A percentile compares a stretch with the other conserved stretches of the same genome.
These are phyloP conservation scores for Drosophila parvula DNA, from an alignment of 1,140 invertebrate species.

Conservation along the genomic window DNA sequence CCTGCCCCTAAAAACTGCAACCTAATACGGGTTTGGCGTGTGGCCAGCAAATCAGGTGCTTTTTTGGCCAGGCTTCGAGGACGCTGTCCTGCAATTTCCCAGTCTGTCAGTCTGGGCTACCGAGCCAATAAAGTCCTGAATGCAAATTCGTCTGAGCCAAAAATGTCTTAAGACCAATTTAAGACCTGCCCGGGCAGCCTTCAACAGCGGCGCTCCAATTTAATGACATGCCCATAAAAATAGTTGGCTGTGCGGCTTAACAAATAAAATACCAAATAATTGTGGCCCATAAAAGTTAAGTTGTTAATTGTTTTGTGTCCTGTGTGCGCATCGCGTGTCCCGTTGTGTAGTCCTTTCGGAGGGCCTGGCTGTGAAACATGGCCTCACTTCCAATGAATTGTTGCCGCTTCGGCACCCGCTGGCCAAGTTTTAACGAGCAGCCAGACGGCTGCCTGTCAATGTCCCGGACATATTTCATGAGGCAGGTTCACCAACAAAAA, in stretches of 20 bases:
- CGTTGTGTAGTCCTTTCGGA: constrained; percentile 14
- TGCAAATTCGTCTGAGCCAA: constrained; percentile 57
- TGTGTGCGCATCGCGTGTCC: constrained; percentile 60
- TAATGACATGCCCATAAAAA: constrained; percentile 65
- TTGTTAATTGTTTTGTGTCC: constrained; percentile 72
- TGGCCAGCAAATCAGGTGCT: constrained; percentile 50
- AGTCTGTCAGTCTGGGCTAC: constrained; percentile 56
- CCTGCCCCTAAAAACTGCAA: constrained; percentile 53
- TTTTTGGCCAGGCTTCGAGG: constrained; percentile 3
- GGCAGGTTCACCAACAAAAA: constrained; percentile 19
- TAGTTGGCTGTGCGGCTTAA: constrained; percentile 58
- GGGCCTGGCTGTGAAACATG: constrained; percentile 24
- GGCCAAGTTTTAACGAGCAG: constrained; percentile 63
- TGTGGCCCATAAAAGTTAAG: constrained; percentile 78
- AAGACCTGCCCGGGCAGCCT: constrained; percentile 9
- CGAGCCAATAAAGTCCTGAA: constrained; percentile 21
- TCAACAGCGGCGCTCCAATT: constrained; percentile 47
- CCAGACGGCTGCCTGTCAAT: constrained; percentile 61
- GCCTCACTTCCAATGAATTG: constrained; percentile 45
- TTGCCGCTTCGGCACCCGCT: constrained; percentile 36
- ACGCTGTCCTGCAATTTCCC: constrained; percentile 57
- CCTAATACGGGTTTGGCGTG: constrained; percentile 71
- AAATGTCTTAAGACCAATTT: constrained; percentile 16
- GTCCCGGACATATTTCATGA: constrained; percentile 61
- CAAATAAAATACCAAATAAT: constrained; percentile 79